Percentiles rank a stretch among this genome's conserved stretches.
These are phyloP conservation scores for Chrosomus eos DNA, from an alignment of 2,797 vertebrate genomes.

Conservation along the genomic window DNA sequence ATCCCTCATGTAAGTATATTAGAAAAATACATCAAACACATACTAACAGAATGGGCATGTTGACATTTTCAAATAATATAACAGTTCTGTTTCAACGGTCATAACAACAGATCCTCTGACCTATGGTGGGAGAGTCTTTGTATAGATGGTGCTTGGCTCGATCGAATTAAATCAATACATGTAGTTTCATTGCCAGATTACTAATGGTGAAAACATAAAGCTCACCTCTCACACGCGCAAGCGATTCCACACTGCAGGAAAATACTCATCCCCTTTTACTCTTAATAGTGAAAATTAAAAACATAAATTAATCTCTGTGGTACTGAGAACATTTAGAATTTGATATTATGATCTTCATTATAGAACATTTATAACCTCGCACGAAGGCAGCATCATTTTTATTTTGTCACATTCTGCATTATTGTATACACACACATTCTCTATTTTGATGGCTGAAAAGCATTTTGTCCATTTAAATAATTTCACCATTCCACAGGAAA, in stretches of 20 bases:
- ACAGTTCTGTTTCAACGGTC: slow-evolving; percentile 1
- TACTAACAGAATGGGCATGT: neutral
- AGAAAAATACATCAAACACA: neutral
- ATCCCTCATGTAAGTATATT: neutral
- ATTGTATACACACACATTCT: neutral
- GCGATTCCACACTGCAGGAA: neutral
- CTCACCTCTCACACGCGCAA: slow-evolving; percentile 3
- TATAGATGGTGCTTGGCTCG: slow-evolving; percentile 33
- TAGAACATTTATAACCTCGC: neutral
- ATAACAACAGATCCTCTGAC: slow-evolving; percentile 9
- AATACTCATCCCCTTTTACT: neutral
- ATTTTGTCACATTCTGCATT: neutral
- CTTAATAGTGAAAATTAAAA: neutral
- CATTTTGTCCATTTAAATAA: slow-evolving; percentile 1
- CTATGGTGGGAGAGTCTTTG: slow-evolving; percentile 32
- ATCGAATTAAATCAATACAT: slow-evolving; percentile 45
- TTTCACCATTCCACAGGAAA: slow-evolving; percentile 26
- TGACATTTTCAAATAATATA: neutral
- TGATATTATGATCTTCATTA: neutral
- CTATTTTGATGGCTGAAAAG: neutral
- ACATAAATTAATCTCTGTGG: neutral
- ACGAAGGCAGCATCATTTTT: neutral
- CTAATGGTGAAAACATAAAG: slow-evolving; percentile 26
- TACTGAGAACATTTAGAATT: neutral
- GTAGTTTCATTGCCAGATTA: slow-evolving; percentile 29